Conservation (phyloP, 2,797 vertebrate species). For the Artibeus lituratus region DNA sequence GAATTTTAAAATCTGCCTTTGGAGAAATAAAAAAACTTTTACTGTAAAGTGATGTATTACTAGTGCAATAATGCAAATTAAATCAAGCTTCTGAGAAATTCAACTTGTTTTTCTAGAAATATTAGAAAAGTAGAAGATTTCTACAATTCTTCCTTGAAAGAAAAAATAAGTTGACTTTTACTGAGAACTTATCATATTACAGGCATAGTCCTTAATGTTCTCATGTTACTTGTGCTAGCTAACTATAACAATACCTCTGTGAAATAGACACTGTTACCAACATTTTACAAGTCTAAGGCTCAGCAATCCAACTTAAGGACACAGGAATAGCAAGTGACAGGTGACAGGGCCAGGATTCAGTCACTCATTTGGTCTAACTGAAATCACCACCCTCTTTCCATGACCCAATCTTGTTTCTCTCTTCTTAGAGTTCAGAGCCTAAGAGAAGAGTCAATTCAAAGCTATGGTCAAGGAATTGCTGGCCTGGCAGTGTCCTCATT, state of each 20-base stretch:
- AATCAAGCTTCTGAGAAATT: neutral
- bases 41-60: neutral
- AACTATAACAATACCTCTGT: neutral
- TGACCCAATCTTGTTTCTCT: neutral
- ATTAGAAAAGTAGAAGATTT: neutral
- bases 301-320: neutral
- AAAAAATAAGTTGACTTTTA: neutral
- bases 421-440: neutral
- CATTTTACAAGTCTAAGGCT: neutral
- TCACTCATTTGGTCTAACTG: neutral
- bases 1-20: slow-evolving; percentile 20
- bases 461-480: neutral
- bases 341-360: too few relatives aligned
- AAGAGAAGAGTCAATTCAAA: neutral
- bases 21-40: neutral
- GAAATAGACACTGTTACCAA: neutral
- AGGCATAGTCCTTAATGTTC: neutral
- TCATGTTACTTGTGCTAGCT: neutral
- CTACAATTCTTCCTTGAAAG: neutral
- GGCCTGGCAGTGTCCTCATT: neutral
- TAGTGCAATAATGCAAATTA: neutral
- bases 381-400: neutral
- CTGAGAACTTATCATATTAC: neutral
- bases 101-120: neutral
- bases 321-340: neutral